These are phyloP conservation scores for Asbolus verrucosus DNA, from an alignment of 1,140 invertebrate species.

Conservation along the genomic window DNA sequence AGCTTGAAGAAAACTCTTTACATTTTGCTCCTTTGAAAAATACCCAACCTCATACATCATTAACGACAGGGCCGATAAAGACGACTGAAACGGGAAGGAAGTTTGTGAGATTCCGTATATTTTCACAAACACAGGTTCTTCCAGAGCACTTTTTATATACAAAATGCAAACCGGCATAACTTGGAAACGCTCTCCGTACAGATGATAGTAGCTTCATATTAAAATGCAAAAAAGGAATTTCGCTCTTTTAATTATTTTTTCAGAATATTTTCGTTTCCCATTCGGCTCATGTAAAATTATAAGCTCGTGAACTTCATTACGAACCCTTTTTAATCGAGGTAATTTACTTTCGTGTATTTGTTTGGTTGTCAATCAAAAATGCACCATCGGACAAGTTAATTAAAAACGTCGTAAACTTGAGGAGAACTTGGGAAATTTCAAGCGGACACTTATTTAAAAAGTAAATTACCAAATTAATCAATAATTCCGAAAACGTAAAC, in stretches of 20 bases:
- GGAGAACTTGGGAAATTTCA: conserved; percentile 13
- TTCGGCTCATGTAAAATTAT: background rate
- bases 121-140: conserved; percentile 26
- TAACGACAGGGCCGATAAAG: conserved; percentile 40
- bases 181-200: background rate
- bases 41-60: conserved; percentile 48
- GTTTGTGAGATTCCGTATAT: conserved; percentile 20
- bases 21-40: conserved; percentile 46
- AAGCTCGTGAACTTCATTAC: too few species aligned
- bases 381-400: conserved; percentile 1
- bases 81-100: conserved; percentile 38
- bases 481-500: conserved; percentile 26
- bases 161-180: conserved; percentile 16
- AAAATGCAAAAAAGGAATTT: background rate
- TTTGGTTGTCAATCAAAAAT: conserved; percentile 15
- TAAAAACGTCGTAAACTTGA: conserved; percentile 20
- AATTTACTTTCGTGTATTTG: background rate
- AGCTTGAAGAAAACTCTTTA: conserved; percentile 43
- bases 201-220: background rate
- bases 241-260: background rate
- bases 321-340: background rate
- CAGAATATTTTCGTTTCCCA: background rate
- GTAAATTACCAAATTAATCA: conserved; percentile 34
- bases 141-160: conserved; percentile 5
- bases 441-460: conserved; percentile 12